These are phyloP conservation scores for Catamblyrhynchus diadema DNA, from an alignment of 2,797 vertebrate genomes.

Conservation along the genomic window DNA sequence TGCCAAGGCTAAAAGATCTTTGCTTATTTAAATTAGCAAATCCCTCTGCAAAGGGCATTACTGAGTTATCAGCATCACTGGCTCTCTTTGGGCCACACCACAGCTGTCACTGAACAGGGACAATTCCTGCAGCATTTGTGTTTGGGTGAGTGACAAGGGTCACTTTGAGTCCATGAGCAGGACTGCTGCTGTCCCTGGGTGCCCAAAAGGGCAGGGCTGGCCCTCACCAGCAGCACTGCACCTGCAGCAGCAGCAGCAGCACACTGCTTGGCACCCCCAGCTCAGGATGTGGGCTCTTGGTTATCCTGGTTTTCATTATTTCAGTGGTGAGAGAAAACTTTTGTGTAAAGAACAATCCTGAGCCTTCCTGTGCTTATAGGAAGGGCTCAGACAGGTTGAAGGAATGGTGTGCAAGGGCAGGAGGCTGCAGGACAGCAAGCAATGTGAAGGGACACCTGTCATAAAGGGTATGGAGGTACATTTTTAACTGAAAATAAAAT, in stretches of 20 bases:
- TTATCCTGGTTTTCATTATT: not conserved
- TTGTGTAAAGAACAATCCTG: not conserved
- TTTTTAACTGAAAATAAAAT: not conserved
- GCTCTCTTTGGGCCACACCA: not conserved
- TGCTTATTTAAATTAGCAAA: not conserved
- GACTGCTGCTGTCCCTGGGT: not conserved
- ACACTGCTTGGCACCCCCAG: not conserved
- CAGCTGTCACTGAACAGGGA: not conserved
- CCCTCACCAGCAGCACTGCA: not conserved
- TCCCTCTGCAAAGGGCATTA: not conserved
- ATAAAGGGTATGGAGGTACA: not conserved
- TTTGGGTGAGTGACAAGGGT: not conserved
- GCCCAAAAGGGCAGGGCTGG: not conserved
- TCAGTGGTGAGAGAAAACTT: not conserved
- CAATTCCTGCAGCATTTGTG: not conserved
- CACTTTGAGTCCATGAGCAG: not conserved
- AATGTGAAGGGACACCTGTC: not conserved
- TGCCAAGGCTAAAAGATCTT: not conserved
- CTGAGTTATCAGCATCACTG: not conserved
- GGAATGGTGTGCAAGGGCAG: not conserved
- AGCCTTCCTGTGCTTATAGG: not conserved
- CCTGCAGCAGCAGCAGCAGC: not conserved
- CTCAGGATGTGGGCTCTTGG: not conserved
- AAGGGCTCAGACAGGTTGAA: not conserved
- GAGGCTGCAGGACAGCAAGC: not conserved